These are phyloP conservation scores for Philonicus albiceps DNA, from an alignment of 2,888 invertebrate genomes.

Conservation along the genomic window DNA sequence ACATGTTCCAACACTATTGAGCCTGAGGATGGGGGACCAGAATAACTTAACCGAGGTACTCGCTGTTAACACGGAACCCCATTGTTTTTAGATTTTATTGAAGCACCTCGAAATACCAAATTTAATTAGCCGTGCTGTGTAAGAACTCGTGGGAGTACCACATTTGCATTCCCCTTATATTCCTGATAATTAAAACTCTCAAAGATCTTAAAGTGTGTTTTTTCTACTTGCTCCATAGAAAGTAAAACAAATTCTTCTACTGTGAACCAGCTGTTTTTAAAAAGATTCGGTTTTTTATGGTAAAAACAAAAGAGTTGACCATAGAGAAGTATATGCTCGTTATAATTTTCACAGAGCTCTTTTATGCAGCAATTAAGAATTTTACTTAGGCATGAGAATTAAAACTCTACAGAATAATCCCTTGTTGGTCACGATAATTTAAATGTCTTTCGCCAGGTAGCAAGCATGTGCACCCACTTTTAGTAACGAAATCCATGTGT, in stretches of 20 bases:
- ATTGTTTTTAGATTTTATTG: neutral
- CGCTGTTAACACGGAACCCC: neutral
- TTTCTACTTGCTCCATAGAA: neutral
- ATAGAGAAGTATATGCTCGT: neutral
- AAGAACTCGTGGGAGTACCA: neutral
- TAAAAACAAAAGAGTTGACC: neutral
- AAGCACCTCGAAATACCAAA: neutral
- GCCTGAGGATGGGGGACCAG: neutral
- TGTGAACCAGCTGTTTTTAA: neutral
- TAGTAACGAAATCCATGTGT: neutral
- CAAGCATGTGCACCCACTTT: neutral
- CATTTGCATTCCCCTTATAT: neutral
- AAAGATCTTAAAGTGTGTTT: neutral
- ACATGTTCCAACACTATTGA: neutral
- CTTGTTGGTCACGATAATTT: neutral
- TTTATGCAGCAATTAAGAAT: neutral
- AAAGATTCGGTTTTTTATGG: neutral
- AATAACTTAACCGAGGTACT: neutral
- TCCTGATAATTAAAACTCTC: neutral
- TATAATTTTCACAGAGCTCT: neutral
- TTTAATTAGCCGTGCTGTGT: neutral
- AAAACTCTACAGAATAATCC: neutral
- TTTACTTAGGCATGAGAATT: neutral
- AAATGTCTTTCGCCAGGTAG: neutral
- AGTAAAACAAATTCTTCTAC: neutral